A percentile compares a stretch with the other conserved stretches of the same genome.
Conservation (phyloP, 2,888 invertebrate genomes). For the Cylloceria caligata region DNA sequence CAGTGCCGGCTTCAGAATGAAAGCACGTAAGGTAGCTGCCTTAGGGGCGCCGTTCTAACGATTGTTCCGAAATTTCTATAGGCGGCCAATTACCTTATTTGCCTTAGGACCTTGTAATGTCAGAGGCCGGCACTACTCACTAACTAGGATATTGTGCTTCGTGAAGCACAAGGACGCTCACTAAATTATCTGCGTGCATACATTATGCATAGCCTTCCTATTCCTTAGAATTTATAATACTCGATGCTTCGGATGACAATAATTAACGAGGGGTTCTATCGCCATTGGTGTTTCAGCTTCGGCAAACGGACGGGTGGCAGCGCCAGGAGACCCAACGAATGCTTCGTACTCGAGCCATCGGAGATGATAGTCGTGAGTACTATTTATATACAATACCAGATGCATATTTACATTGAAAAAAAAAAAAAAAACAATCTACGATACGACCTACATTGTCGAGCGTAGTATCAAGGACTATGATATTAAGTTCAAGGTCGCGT, state of each 20-base stretch:
- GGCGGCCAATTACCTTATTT: too few species aligned
- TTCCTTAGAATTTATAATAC: too few species aligned
- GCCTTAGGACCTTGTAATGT: too few species aligned
- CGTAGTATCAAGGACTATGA: conserved; percentile 52
- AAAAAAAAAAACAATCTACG: not conserved
- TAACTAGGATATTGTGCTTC: too few species aligned
- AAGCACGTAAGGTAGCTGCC: too few species aligned
- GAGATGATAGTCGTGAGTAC: conserved; percentile 94
- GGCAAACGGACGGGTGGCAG: conserved; percentile 92
- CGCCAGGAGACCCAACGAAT: conserved; percentile 92
- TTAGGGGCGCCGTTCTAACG: too few species aligned
- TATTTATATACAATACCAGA: conserved; percentile 17
- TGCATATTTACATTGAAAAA: not conserved
- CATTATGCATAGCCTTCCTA: too few species aligned
- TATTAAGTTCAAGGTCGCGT: conserved; percentile 66
- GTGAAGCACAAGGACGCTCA: too few species aligned
- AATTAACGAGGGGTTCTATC: conserved; percentile 61
- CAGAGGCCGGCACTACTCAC: too few species aligned
- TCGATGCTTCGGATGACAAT: conserved; percentile 53
- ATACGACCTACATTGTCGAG: conserved; percentile 33
- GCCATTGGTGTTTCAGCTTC: conserved; percentile 88
- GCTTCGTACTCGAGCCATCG: conserved; percentile 93
- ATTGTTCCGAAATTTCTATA: too few species aligned
- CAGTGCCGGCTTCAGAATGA: too few species aligned
- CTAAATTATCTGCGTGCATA: too few species aligned